Evolutionary conservation across 2,888 invertebrate species (phyloP), one percentile per base, ranked within the genome.

Genomic region (Melanargia galathea): DNA sequence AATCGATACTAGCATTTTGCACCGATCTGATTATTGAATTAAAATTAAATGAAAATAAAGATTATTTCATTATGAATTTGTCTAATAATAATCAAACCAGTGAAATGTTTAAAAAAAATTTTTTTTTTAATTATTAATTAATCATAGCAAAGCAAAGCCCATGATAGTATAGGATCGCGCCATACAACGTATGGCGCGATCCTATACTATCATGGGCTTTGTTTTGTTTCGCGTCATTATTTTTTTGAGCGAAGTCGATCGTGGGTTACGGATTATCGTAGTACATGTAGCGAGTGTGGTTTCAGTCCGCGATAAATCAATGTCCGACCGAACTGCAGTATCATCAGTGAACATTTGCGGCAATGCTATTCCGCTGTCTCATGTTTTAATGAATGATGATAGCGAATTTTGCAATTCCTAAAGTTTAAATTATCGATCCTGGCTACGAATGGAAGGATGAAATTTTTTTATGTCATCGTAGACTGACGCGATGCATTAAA

Each of bases 301-400:
- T 60, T 63, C 60, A 60, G 57, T 20, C 20, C 22, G 48, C 57
- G 40, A 65, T 67, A 67, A 65, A 67, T 67, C 64, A 64, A 52
- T 66, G 66, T 66, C 66, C 62, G 40, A 51, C 45, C 59, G 49
- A 66, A 66, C 58, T 62, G 66, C 66, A 62, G 59, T 64, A 64
- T 66, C 66, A 66, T 66, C 64, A 58, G 60, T 52, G 66, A 63
- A 60, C 60, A 63, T 66, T 66, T 66, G 66, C 60, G 63, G 60
- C 48, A 57, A 63, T 60, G 54, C 63, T 57, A 63, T 66, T 63
- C 54, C 52, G 60, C 60, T 60, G 54, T 63, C 52, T 66, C 57
- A 58, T 59, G 54, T 59, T 63, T 54, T 48, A 54, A 59, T 63
- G 63, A 52, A 59, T 63, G 43, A 63, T 54, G 48, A 38, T 54